Percentiles rank a stretch among this genome's conserved stretches.
phyloP scores from a whole-genome alignment of 2,113 vertebrate genomes.

The Salvelinus sp. region DNA sequence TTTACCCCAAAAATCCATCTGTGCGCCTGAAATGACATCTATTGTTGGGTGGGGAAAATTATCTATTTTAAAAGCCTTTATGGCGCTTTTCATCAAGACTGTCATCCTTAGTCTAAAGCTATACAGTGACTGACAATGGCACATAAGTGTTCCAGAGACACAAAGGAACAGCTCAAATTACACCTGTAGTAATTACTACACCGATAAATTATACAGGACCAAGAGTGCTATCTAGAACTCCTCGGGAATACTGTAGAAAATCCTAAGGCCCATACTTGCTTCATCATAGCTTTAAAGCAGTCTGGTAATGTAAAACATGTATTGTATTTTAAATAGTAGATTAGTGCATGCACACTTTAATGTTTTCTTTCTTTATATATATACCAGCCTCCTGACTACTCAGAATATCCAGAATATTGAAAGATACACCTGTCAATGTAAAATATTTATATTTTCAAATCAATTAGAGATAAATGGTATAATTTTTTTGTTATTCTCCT shows the following conservation, averaged over 20 bases:
- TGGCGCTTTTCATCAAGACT: constrained; percentile 51
- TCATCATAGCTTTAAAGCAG: neutral
- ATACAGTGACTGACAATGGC: constrained; percentile 41
- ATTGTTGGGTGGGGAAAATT: constrained; percentile 18
- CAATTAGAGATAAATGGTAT: neutral
- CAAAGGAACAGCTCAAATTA: constrained; percentile 71
- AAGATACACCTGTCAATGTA: neutral
- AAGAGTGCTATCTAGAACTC: constrained; percentile 64
- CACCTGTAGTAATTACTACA: constrained; percentile 65
- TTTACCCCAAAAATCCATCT: constrained; percentile 33
- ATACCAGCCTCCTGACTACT: constrained; percentile 20
- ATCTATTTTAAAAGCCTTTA: constrained; percentile 60
- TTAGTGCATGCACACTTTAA: constrained; percentile 33
- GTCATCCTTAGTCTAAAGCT: constrained; percentile 40
- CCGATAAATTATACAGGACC: constrained; percentile 54
- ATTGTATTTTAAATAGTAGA: constrained; percentile 15
- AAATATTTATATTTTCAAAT: neutral
- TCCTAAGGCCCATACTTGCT: neutral
- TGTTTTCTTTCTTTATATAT: constrained; percentile 24
- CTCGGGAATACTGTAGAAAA: constrained; percentile 20
- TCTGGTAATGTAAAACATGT: no score
- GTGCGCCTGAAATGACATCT: constrained; percentile 39
- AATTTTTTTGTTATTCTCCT: neutral
- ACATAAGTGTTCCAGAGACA: constrained; percentile 66
- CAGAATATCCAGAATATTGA: neutral